Evolutionary conservation across 2,113 vertebrate species (phyloP).

Genomic region (Notechis scutatus): DNA sequence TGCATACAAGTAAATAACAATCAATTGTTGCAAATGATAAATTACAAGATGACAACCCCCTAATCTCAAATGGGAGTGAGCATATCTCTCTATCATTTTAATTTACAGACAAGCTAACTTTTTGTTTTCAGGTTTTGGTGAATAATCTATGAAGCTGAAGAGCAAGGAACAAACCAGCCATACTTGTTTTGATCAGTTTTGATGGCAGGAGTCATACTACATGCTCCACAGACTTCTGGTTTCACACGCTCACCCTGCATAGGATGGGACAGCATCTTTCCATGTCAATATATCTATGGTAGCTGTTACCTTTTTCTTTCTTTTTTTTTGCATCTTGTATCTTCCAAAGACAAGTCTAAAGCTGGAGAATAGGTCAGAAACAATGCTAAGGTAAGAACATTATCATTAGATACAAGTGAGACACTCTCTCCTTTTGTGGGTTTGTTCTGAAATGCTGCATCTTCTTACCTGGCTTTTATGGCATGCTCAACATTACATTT

Average conservation of each 20-base stretch:
- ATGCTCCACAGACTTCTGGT: neutral
- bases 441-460: neutral
- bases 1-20: neutral
- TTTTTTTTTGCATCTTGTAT: neutral
- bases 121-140: neutral
- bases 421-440: neutral
- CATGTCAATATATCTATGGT: neutral
- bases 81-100: neutral
- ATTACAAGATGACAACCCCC: neutral
- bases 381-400: neutral
- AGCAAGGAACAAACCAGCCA: neutral
- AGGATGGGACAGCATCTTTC: neutral
- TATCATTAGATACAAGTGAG: neutral
- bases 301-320: neutral
- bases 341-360: neutral
- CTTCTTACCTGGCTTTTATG: neutral
- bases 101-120: neutral
- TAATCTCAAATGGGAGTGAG: neutral
- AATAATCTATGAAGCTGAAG: neutral
- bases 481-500: neutral
- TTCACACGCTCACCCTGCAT: neutral
- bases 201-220: neutral
- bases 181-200: neutral
- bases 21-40: neutral
- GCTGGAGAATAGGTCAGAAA: neutral